Evolutionary conservation across 2,888 invertebrate genomes (phyloP), one percentile per base, ranked within the genome.

Genomic region (Pegoplata infirma): DNA sequence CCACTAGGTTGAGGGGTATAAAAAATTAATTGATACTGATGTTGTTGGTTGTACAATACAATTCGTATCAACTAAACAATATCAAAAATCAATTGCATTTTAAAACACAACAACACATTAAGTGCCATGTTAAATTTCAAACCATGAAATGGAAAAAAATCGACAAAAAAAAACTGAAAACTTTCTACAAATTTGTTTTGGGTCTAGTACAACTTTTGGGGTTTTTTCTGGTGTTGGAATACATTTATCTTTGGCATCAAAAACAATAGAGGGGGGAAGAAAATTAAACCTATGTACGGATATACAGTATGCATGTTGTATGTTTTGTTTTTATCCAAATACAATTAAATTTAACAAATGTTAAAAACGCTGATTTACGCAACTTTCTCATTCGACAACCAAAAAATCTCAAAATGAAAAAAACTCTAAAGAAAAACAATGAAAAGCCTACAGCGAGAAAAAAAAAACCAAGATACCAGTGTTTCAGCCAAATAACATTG

Each of bases 181-280:
- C 79, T 75, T 79, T 75, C 79, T 79, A 79, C 71, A 79, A 79
- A 75, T 75, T 79, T 71, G 74, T 75, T 79, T 79, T 49, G 61
- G 55, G 25, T 78, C 73, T 73, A 72, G 74, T 40, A 68, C 44
- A 69, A 53, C 19, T 28, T 49, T 66, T 10, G 23, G 10, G 12
- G 14, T 28, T 46, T 61, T 67, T 68, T n/a, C n/a, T 21, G 7
- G 8, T 17, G 17, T 55, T 56, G 10, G 14, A n/a, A 12, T 44
- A 28, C 17, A 47, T 21, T n/a, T 32, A 32, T 32, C 40, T 53
- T 10, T 3, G 3, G 5, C 25, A 5, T 25, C 25, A 25, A 5
- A 3, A 25, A 25, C 5, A 25, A 40, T 49, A 56, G 40, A 32
- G 61, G 36, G 53, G n/a, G 53, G 28, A 28, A 64, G 47, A 47